A percentile compares a stretch with the other conserved stretches of the same genome.
Conservation (phyloP, 1,140 invertebrate genomes). For the Lerema accius region DNA sequence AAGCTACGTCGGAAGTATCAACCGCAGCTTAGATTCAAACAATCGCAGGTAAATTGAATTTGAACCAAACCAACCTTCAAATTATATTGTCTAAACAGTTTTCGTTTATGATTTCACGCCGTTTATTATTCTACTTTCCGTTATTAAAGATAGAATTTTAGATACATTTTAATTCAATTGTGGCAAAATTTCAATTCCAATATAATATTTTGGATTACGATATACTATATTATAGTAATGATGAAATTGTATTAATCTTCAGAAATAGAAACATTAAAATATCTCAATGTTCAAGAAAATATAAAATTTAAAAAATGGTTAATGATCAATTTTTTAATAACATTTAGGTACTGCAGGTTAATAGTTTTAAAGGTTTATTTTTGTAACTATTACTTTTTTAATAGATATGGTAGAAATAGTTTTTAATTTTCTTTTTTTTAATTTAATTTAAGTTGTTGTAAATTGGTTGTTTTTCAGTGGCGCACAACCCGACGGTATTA, state of each 20-base stretch:
- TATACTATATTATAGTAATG: too few species aligned
- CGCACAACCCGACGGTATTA: conserved; percentile 87
- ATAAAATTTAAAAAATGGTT: too few species aligned
- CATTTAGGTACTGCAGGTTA: too few species aligned
- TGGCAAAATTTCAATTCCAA: too few species aligned
- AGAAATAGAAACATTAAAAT: too few species aligned
- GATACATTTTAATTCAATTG: too few species aligned
- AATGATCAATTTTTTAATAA: too few species aligned
- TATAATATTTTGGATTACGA: too few species aligned
- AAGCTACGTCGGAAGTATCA: conserved; percentile 90
- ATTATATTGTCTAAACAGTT: background rate
- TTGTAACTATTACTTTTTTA: background rate
- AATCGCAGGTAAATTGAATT: conserved; percentile 87
- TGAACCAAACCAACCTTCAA: background rate
- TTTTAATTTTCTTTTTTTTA: conserved; percentile 30
- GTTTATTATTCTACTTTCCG: background rate
- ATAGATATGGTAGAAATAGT: background rate
- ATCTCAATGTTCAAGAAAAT: too few species aligned
- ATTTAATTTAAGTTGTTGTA: conserved; percentile 45
- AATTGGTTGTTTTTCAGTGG: conserved; percentile 83
- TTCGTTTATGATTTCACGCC: background rate
- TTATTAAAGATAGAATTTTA: background rate
- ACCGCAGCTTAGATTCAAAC: conserved; percentile 90
- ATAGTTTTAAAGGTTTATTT: too few species aligned
- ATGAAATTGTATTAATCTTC: too few species aligned